Evolutionary conservation across 2,113 vertebrate species (phyloP).

Genomic region (Cynopterus brachyotis): DNA sequence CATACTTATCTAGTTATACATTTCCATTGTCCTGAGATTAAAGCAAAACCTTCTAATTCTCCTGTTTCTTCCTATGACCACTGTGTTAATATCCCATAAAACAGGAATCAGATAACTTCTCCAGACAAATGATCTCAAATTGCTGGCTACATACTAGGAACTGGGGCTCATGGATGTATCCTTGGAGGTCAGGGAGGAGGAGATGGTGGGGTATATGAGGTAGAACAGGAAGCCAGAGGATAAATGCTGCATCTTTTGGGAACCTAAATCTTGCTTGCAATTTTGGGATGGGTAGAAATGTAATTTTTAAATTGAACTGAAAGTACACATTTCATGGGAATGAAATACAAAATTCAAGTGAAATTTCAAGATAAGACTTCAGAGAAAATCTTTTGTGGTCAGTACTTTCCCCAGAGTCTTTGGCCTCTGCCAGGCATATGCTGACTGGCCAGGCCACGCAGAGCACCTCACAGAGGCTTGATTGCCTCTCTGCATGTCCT

Average conservation of each 20-base stretch:
- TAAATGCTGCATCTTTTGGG: background rate
- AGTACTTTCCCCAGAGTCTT: background rate
- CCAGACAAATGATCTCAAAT: background rate
- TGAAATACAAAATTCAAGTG: background rate
- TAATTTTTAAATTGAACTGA: background rate
- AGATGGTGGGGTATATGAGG: fast-evolving
- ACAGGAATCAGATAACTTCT: background rate
- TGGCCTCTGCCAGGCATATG: background rate
- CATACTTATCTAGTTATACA: background rate
- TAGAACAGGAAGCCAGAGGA: background rate
- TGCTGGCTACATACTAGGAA: background rate
- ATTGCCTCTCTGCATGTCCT: background rate
- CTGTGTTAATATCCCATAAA: background rate
- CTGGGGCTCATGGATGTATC: fast-evolving
- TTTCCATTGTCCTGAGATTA: background rate
- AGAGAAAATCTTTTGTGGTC: background rate
- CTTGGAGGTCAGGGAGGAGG: background rate
- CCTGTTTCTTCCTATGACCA: background rate
- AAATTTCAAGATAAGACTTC: background rate
- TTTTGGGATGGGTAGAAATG: background rate
- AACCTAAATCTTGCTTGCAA: background rate
- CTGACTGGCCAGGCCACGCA: background rate
- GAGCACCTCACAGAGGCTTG: no score
- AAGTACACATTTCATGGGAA: background rate
- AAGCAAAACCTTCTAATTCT: background rate